Evolutionary conservation across 2,113 vertebrate genomes (phyloP).

Genomic region (Sprattus sprattus): DNA sequence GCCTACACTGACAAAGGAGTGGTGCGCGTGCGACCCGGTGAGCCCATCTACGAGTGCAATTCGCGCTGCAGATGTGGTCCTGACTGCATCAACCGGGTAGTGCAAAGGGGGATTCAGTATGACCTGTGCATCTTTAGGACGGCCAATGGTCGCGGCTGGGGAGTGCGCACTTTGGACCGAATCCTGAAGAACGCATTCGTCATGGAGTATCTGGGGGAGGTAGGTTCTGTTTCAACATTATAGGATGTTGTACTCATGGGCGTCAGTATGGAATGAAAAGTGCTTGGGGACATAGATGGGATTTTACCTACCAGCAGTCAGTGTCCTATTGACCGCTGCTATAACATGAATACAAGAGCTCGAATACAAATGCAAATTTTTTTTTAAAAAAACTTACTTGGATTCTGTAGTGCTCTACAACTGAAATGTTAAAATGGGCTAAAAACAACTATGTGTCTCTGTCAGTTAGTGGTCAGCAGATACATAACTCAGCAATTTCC

Average conservation of each 20-base stretch:
- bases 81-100: slow-evolving; percentile 87
- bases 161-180: slow-evolving; percentile 82
- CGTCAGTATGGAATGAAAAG: not conserved
- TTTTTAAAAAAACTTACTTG: no score
- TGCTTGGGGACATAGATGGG: no score
- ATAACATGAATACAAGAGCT: no score
- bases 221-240: slow-evolving; percentile 50
- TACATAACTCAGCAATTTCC: no score
- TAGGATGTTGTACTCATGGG: not conserved
- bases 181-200: slow-evolving; percentile 90
- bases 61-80: slow-evolving; percentile 77
- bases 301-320: no score
- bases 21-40: slow-evolving; percentile 77
- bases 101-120: slow-evolving; percentile 86
- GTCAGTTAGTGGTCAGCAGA: no score
- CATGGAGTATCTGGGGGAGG: slow-evolving; percentile 96
- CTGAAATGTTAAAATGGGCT: no score
- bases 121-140: slow-evolving; percentile 92
- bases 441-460: no score
- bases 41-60: slow-evolving; percentile 92
- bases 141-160: slow-evolving; percentile 85
- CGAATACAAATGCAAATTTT: no score
- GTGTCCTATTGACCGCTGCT: no score
- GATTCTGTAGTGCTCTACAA: no score
- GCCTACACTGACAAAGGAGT: slow-evolving; percentile 84